Conservation (phyloP, 2,113 vertebrate species). For the Hippoglossus stenolepis region DNA sequence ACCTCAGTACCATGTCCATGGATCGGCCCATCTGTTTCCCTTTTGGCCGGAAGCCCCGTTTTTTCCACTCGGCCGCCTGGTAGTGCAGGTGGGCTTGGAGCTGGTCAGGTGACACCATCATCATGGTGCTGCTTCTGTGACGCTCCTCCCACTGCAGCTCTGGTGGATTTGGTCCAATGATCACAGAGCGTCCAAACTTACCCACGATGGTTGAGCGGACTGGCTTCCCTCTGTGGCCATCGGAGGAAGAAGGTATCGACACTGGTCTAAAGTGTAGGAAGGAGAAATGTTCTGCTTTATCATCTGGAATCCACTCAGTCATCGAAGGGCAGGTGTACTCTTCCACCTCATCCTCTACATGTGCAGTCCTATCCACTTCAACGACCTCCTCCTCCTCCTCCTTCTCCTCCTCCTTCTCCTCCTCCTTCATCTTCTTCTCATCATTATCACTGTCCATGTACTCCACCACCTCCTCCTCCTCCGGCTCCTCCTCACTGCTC, state of each 20-base stretch:
- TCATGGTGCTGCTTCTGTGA: constrained; percentile 4
- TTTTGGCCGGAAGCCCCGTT: not conserved
- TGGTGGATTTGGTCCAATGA: constrained; percentile 34
- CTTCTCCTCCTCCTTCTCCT: not conserved
- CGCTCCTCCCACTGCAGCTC: constrained; percentile 17
- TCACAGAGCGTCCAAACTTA: constrained; percentile 23
- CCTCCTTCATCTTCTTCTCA: not conserved
- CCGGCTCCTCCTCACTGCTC: constrained; percentile 26
- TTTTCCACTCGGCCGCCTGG: not conserved
- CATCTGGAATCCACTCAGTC: constrained; percentile 84
- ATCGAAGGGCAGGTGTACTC: constrained; percentile 68
- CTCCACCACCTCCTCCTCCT: constrained; percentile 39
- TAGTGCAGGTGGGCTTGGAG: constrained; percentile 25
- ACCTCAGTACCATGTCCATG: constrained; percentile 26
- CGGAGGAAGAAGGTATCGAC: not conserved
- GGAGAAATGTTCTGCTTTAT: fast-evolving
- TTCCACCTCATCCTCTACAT: constrained; percentile 9
- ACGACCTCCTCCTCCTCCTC: not conserved
- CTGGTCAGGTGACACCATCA: constrained; percentile 56
- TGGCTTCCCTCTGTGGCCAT: fast-evolving
- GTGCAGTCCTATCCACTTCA: not conserved
- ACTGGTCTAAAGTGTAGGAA: constrained; percentile 36
- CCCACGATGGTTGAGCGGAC: constrained; percentile 67
- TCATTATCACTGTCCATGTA: constrained; percentile 71
- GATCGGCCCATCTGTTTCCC: not conserved